A percentile compares a stretch with the other conserved stretches of the same genome.
phyloP scores from a whole-genome alignment of 2,797 vertebrate genomes.

The Oryzias sinensis region DNA sequence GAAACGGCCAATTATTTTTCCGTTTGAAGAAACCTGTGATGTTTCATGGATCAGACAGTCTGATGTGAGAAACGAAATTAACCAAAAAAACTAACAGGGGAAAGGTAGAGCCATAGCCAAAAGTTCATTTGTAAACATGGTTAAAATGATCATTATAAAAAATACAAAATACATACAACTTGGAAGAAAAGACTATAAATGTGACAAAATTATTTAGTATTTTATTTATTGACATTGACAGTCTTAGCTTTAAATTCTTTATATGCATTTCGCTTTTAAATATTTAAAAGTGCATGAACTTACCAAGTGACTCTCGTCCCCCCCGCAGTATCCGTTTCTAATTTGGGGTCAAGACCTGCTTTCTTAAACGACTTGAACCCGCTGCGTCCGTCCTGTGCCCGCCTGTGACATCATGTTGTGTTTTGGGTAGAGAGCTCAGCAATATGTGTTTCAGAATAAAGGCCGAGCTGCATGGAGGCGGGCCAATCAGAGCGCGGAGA shows the following conservation, averaged over 20 bases:
- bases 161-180: background rate
- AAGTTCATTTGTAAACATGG: background rate
- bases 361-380: conserved; percentile 4
- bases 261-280: background rate
- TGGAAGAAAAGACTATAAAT: background rate
- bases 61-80: conserved; percentile 50
- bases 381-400: conserved; percentile 13
- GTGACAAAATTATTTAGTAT: background rate
- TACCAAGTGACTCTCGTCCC: conserved; percentile 28
- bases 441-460: conserved; percentile 7
- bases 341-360: conserved; percentile 4
- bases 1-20: conserved; percentile 85
- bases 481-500: conserved; percentile 28
- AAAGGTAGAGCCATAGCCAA: background rate
- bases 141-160: background rate
- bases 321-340: conserved; percentile 7
- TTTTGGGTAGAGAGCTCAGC: conserved; percentile 21
- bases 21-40: conserved; percentile 84
- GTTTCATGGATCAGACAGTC: conserved; percentile 78
- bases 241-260: too few relatives aligned
- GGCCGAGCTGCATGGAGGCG: conserved; percentile 43
- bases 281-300: conserved; percentile 22
- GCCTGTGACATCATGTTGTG: conserved; percentile 32
- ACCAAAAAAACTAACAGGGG: background rate
- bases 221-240: too few relatives aligned